Percentiles rank a stretch among this genome's conserved stretches.
These are phyloP conservation scores for Coracopsis vasa DNA, from an alignment of 2,113 vertebrate genomes.

Conservation along the genomic window DNA sequence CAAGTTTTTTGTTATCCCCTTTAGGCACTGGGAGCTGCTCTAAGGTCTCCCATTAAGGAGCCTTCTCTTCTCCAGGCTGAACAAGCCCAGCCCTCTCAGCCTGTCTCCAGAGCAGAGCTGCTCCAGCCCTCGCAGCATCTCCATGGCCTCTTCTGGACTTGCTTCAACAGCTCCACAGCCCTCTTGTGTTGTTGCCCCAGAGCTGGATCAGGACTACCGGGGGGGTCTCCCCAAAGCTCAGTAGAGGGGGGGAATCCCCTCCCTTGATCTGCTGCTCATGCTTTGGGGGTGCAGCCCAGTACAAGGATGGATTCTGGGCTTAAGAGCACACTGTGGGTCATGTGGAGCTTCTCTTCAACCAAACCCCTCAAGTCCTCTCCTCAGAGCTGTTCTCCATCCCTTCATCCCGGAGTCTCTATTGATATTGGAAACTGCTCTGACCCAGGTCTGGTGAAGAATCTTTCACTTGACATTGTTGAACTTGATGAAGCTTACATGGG, in stretches of 20 bases:
- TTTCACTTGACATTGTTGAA: not conserved
- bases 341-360: not conserved
- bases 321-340: not conserved
- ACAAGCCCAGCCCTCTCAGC: not conserved
- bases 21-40: not conserved
- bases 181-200: not conserved
- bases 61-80: not conserved
- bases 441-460: not conserved
- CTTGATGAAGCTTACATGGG: not conserved
- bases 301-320: not conserved
- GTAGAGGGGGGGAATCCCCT: not conserved
- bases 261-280: not conserved
- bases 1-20: not conserved
- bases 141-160: not conserved
- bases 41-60: not conserved
- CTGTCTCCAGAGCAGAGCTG: not conserved
- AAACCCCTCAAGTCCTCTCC: not conserved
- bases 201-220: not conserved
- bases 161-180: not conserved
- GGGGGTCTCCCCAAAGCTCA: not conserved
- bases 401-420: not conserved
- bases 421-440: not conserved
- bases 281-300: not conserved
- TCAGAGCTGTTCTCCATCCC: not conserved
- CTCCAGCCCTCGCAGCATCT: not conserved